A percentile compares a stretch with the other conserved stretches of the same genome.
These are phyloP conservation scores for Corythaeola cristata DNA, from an alignment of 2,113 vertebrate genomes.

Conservation along the genomic window DNA sequence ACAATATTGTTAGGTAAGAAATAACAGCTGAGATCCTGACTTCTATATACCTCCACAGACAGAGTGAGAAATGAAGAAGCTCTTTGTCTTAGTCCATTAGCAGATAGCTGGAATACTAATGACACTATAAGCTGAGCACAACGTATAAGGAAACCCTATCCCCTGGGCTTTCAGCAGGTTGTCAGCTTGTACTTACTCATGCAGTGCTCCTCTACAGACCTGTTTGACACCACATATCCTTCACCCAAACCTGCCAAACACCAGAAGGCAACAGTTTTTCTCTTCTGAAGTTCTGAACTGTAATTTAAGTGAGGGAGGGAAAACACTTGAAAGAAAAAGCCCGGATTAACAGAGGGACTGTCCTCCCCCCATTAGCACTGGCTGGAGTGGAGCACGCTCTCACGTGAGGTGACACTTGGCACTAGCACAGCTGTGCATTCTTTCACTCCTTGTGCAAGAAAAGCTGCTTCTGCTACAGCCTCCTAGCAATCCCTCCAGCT, in stretches of 20 bases:
- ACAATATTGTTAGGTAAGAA: neutral
- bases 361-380: neutral
- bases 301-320: neutral
- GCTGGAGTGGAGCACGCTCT: neutral
- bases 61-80: neutral
- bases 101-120: neutral
- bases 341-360: neutral
- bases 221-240: neutral
- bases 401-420: neutral
- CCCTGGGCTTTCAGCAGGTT: neutral
- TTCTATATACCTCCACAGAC: neutral
- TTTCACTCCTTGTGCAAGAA: neutral
- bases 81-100: neutral
- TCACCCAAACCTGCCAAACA: neutral
- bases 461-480: neutral
- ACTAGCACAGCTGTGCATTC: neutral
- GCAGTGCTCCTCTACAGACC: neutral
- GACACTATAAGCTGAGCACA: neutral
- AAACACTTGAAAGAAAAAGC: neutral
- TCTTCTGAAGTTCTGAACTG: neutral
- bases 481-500: neutral
- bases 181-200: neutral
- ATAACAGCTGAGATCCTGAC: neutral
- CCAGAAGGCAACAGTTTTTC: neutral
- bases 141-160: neutral